Base-by-base conservation (phyloP, 2,797 vertebrate genomes). In the Urosaurus nigricauda region DNA sequence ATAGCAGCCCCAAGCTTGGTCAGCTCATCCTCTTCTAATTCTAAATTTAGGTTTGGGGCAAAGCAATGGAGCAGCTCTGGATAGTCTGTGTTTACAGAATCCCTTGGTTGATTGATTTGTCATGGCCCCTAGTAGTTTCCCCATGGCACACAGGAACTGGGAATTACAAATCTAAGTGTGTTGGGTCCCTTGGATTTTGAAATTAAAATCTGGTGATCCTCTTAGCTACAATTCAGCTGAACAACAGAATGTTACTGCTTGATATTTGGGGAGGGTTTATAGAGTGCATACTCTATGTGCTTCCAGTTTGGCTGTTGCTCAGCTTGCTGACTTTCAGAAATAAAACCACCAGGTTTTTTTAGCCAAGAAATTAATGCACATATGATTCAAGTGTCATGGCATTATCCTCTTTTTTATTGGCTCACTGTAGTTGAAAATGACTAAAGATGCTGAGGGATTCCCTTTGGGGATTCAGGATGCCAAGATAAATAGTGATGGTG, bases 401-500 rank as follows among this genome's bases (percentile, higher is more conserved):
- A 91, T 94, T 13, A 93, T 91, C 91, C 94, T 93, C 92, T 85
- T 88, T 86, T 89, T 84, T 88, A 84, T 81, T 87, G 87, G 83
- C 93, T 93, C 91, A 93, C 94, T 86, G 90, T 80, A 84, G 91
- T 93, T 92, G 93, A 94, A 92, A 94, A 87, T 77, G 92, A 94
- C 93, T 93, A 95, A 89, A 53, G 86, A 89, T 78, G 90, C 84
- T 90, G 91, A 94, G 94, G 90, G 73, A 86, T 19, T 1, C 0
- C 92, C 63, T 84, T 87, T 56, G 86, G 89, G 87, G 88, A 89
- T 73, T 83, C 24, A 84, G 21, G 56, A 77, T 86, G 92, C 88
- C 91, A 91, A 92, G 89, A 90, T 70, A 75, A 91, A 87, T 78
- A 85, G 84, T 83, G 65, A 68, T 68, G 87, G 79, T 12, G 85